These are phyloP conservation scores for Pomacea canaliculata DNA, from an alignment of 2,888 invertebrate genomes.

Conservation along the genomic window DNA sequence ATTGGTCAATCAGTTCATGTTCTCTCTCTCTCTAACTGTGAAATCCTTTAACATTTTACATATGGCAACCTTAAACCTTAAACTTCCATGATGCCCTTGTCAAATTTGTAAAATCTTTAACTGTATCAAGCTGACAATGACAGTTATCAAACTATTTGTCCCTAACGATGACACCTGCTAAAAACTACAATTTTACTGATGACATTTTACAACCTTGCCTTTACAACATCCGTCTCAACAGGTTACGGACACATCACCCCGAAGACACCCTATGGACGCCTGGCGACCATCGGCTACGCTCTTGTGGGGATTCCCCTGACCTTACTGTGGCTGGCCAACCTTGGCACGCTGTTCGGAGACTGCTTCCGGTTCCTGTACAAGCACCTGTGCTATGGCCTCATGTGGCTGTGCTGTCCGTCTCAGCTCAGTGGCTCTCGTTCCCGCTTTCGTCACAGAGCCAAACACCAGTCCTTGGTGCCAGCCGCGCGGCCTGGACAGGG, in stretches of 20 bases:
- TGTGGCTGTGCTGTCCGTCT: constrained; percentile 6
- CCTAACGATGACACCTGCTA: too few relatives aligned
- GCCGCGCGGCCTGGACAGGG: background rate
- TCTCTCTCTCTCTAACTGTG: too few relatives aligned
- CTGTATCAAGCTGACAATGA: too few relatives aligned
- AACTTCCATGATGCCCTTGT: too few relatives aligned
- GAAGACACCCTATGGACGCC: constrained; percentile 51
- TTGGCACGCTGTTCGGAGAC: constrained; percentile 55
- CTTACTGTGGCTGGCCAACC: constrained; percentile 57
- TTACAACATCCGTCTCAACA: constrained; percentile 34
- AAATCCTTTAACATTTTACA: too few relatives aligned
- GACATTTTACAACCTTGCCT: background rate
- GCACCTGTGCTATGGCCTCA: constrained; percentile 38
- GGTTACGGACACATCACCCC: constrained; percentile 60
- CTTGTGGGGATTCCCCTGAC: constrained; percentile 62
- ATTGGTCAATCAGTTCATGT: too few relatives aligned
- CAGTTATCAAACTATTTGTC: too few relatives aligned
- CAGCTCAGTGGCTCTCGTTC: background rate
- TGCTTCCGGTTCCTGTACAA: constrained; percentile 61
- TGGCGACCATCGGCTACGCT: constrained; percentile 59
- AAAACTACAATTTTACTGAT: too few relatives aligned
- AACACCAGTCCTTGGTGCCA: background rate
- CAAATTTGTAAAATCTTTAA: too few relatives aligned
- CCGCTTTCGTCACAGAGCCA: background rate
- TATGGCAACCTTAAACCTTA: too few relatives aligned